Base-by-base conservation (phyloP, 2,888 invertebrate genomes). In the Troilus luridus region DNA sequence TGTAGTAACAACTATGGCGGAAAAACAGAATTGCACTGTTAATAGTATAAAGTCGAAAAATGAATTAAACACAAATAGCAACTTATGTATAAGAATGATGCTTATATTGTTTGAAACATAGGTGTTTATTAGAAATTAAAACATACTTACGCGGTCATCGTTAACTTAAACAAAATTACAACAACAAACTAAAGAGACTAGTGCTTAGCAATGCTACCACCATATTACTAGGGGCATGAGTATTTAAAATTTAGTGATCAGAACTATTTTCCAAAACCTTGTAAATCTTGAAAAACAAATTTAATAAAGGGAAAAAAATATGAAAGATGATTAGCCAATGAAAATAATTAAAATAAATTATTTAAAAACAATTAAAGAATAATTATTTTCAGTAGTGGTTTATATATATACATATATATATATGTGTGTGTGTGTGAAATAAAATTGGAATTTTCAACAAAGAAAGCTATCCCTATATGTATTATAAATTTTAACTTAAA, bases 1-100 rank as follows among this genome's bases (percentile, higher is more conserved):
- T 54, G 90, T 72, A 59, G 56, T 56, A 90, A 54, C 90, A 90
- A 88, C 90, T 90, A 90, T 90, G 90, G 90, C 90, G 90, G 90
- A 90, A 85, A 90, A 85, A 24, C 88, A 85, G 81, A 54, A 27
- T 24, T n/a, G 67, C 41, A 90, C 41, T 8, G 88, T 17, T 90
- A 27, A 85, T 90, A 41, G 54, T 62, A n/a, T 14, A 81, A 24
- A 62, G 19, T 24, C 21, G 19, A 59, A 85, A 24, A 60, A 3
- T 77, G 24, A 77, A 77, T 17, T 41, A 17, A 77, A 41, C 7
- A 41, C 14, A 77, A 77, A 67, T 24, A 41, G 41, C 9, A 1
- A 77, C 56, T 58, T 58, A 88, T 41, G 58, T 21, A 58, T 17
- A 8, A 77, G 72, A 77, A 77, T 21, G 14, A 41, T 77, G 8